Evolutionary conservation across 2,113 vertebrate genomes (phyloP).

Genomic region (Aleadryas rufinucha): DNA sequence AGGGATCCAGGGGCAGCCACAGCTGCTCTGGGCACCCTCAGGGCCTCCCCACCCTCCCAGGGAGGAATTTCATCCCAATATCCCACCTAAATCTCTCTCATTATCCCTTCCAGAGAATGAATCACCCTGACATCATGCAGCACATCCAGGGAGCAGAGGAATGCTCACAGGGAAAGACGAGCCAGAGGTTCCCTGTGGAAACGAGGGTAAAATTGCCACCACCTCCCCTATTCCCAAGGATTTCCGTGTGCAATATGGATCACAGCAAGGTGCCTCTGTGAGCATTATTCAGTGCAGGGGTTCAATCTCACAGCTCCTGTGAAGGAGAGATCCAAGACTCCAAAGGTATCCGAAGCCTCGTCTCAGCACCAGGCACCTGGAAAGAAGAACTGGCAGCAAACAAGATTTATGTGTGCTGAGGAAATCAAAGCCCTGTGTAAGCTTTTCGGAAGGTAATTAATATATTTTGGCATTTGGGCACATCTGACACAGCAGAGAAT

Average conservation of each 20-base stretch:
- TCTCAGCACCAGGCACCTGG: background rate
- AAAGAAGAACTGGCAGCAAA: background rate
- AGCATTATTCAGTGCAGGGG: background rate
- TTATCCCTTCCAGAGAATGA: background rate
- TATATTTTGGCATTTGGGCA: background rate
- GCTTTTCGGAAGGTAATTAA: slow-evolving; percentile 12
- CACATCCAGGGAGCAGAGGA: background rate
- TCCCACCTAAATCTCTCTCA: background rate
- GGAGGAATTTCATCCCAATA: rapidly evolving
- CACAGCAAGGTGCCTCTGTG: background rate
- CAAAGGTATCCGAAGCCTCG: background rate
- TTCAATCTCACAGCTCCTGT: background rate
- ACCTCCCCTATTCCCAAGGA: background rate
- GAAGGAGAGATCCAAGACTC: background rate
- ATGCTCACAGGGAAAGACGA: background rate
- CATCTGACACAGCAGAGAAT: background rate
- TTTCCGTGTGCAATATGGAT: background rate
- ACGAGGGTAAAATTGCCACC: background rate
- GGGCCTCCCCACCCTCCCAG: background rate
- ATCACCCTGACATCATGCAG: background rate
- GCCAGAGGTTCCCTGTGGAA: background rate
- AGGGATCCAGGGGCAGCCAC: background rate
- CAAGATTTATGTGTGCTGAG: background rate
- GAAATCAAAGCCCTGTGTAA: background rate
- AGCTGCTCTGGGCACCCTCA: background rate